phyloP scores from a whole-genome alignment of 37 sponge, comb jelly and placozoan species.

The Diacarnus erythraeanus region DNA sequence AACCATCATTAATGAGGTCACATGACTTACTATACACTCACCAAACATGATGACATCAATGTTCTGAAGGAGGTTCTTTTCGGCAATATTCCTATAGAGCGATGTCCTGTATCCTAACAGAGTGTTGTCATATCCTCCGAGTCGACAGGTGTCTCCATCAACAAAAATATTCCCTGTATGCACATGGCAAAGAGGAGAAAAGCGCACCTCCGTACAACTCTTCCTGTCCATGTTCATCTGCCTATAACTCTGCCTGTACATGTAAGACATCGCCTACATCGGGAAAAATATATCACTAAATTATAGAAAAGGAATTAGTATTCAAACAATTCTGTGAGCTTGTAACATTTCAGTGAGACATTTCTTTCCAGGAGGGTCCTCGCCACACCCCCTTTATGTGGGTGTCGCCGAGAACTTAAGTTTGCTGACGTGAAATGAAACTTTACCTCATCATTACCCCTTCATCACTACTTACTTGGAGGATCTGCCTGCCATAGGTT shows the following conservation, averaged over 20 bases:
- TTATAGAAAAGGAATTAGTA: no score
- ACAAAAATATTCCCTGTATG: conserved; percentile 67
- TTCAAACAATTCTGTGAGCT: background rate
- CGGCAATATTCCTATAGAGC: background rate
- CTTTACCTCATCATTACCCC: no score
- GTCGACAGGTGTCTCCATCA: conserved; percentile 17
- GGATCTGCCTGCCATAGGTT: background rate
- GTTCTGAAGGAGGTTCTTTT: background rate
- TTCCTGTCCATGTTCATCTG: conserved; percentile 39
- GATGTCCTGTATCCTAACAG: conserved; percentile 51
- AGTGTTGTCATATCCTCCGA: conserved; percentile 51
- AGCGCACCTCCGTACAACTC: no score
- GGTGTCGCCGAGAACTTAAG: no score
- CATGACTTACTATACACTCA: conserved; percentile 12
- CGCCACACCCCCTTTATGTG: no score
- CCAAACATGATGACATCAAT: conserved; percentile 57
- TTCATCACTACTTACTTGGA: background rate
- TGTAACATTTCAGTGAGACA: no score
- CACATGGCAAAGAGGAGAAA: conserved; percentile 48
- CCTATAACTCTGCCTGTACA: conserved; percentile 31
- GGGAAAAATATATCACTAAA: no score
- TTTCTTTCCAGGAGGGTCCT: no score
- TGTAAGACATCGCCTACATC: no score
- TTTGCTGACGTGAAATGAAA: no score
- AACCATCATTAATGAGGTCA: background rate